Percentiles rank a stretch among this genome's conserved stretches.
These are phyloP conservation scores for Struthidea cinerea DNA, from an alignment of 2,113 vertebrate species.

Conservation along the genomic window DNA sequence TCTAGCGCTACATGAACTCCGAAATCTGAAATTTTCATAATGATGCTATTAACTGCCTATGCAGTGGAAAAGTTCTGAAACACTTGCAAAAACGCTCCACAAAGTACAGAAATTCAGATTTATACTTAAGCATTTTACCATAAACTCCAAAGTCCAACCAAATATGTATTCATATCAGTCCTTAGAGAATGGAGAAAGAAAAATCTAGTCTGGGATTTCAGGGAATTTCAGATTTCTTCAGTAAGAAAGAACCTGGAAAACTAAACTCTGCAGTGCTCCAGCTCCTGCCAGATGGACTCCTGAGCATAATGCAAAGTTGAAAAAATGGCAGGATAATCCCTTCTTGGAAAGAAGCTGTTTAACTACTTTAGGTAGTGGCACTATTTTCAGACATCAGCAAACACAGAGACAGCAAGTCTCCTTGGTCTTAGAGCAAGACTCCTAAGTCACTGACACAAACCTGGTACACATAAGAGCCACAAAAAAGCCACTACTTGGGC, in stretches of 20 bases:
- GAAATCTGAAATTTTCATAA: neutral
- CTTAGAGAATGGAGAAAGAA: neutral
- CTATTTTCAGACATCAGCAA: neutral
- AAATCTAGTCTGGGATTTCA: neutral
- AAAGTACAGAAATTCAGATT: neutral
- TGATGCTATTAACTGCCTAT: neutral
- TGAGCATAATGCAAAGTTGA: neutral
- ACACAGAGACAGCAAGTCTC: neutral
- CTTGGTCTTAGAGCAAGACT: too few species aligned
- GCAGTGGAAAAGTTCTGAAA: neutral
- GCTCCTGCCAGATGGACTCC: neutral
- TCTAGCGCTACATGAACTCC: neutral
- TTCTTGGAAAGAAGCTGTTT: neutral
- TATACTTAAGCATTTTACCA: neutral
- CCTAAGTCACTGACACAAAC: neutral
- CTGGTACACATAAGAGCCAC: rapidly evolving
- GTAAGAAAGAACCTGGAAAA: neutral
- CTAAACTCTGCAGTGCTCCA: neutral
- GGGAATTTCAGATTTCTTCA: neutral
- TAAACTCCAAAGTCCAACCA: neutral
- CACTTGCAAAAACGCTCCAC: neutral
- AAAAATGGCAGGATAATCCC: neutral
- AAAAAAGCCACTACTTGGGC: neutral
- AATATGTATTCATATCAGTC: neutral
- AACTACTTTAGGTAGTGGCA: neutral